Base-by-base conservation (phyloP, 2,888 invertebrate genomes). In the Phortica okadai region DNA sequence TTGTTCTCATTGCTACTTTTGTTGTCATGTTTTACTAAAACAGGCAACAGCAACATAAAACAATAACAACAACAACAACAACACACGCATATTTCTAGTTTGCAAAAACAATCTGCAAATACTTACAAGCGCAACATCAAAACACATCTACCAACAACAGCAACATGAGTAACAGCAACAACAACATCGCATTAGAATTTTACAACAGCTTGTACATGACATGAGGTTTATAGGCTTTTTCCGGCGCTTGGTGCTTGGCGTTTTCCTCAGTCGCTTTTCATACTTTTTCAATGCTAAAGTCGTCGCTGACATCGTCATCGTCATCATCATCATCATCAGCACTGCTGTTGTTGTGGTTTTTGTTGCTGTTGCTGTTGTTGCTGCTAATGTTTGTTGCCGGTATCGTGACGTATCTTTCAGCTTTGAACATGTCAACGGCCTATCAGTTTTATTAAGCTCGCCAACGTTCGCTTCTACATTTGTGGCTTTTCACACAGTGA, bases 191-290 rank as follows among this genome's bases (percentile, higher is more conserved):
- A 50, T 8, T 62, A 10, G 62, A 25, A 25, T 62, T 62, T 62
- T 62, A 25, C 16, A 11, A 25, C 25, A 25, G 25, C 33, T 62
- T 21, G 21, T 45, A 69, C 69, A 69, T 69, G 69, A 69, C 69
- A 69, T 69, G 45, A 69, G 69, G 69, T 69, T 69, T 69, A 69
- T 45, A 45, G 69, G 69, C 69, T 45, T 69, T 69, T 45, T 44
- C 62, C 62, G 62, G 21, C 62, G 16, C n/a, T n/a, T 14, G 62
- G 21, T 21, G 16, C n/a, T n/a, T 14, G 5, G 56, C 56, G 6
- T 56, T 14, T 56, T 14, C 16, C 8, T 54, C 11, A 14, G 8
- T 56, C 5, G 16, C 21, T 25, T 10, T 62, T 10, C 21, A 62
- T 62, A 21, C 25, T 25, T 62, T 62, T 62, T 62, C 62, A 62